Evolutionary conservation across 2,113 vertebrate species (phyloP), one percentile per base, ranked within the genome.

Genomic region (Scytalopus superciliaris): DNA sequence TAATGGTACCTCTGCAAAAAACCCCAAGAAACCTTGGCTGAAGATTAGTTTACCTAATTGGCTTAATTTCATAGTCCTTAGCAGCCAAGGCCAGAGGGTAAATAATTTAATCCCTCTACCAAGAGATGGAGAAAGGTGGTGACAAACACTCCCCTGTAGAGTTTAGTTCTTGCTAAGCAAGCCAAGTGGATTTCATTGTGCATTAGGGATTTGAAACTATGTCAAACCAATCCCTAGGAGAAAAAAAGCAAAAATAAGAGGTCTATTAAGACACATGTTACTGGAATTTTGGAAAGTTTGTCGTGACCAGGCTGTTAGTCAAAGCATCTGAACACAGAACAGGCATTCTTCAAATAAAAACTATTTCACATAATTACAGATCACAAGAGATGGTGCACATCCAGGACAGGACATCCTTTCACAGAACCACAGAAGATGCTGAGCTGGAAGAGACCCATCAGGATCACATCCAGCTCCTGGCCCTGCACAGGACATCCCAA

Each of bases 31-130:
- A 79, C 50, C 35, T 88, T 12, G 2, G 35, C 27, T 90, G 77
- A 77, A 95, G 78, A 70, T 62, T 53, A 62, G 85, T 80, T 93
- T 88, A 93, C 59, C 63, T 84, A 88, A 88, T 21, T 88, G 79
- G 39, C 28, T 92, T 91, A 31, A 42, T 89, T 84, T 76, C 56
- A 52, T 5, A 76, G 49, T 62, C 67, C 62, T 89, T 28, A 85
- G 66, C 49, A 79, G 62, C 19, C 55, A 55, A 86, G 27, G 17
- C 37, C 72, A 94, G 59, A 86, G 55, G 39, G 70, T 42, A 83
- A 68, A 16, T 22, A 63, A 89, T 84, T 92, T 80, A 85, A 93
- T 80, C 35, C 28, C 64, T 83, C 67, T 16, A 73, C 50, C 55
- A 79, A 76, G 50, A 73, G 67, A 87, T 7, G 17, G 55, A 68